Conservation (phyloP, 2,797 vertebrate species). For the Falco novaeseelandiae region DNA sequence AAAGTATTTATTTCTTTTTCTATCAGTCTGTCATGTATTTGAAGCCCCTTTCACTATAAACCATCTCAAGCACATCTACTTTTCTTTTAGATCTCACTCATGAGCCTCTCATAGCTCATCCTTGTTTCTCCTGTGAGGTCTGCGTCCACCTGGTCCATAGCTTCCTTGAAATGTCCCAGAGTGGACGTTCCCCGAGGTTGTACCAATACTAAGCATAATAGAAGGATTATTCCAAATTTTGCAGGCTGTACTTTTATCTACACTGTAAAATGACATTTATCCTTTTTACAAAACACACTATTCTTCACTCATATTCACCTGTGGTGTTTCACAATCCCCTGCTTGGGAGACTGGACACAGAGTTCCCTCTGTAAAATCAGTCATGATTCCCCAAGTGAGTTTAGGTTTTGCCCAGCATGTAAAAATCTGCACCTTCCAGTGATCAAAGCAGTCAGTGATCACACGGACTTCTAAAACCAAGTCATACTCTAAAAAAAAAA, state of each 20-base stretch:
- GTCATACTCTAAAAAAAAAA: constrained; percentile 23
- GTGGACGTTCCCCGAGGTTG: background rate
- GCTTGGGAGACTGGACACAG: background rate
- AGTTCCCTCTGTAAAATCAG: background rate
- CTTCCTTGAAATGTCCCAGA: background rate
- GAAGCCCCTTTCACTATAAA: background rate
- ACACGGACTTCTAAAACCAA: constrained; percentile 21
- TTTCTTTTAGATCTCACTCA: background rate
- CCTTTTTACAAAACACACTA: background rate
- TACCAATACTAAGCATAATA: background rate
- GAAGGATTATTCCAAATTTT: background rate
- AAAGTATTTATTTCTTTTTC: background rate
- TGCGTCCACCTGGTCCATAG: background rate
- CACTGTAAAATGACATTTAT: background rate
- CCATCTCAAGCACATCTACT: background rate
- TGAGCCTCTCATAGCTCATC: background rate
- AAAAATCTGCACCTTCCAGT: background rate
- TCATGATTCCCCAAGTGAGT: background rate
- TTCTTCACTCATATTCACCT: background rate
- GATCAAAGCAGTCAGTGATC: constrained; percentile 36
- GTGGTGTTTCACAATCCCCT: background rate
- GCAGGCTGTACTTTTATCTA: background rate
- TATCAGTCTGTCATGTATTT: background rate
- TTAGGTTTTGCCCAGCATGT: constrained; percentile 8
- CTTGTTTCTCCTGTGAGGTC: background rate